phyloP scores from a whole-genome alignment of 2,113 vertebrate species.

The Clupea harengus region DNA sequence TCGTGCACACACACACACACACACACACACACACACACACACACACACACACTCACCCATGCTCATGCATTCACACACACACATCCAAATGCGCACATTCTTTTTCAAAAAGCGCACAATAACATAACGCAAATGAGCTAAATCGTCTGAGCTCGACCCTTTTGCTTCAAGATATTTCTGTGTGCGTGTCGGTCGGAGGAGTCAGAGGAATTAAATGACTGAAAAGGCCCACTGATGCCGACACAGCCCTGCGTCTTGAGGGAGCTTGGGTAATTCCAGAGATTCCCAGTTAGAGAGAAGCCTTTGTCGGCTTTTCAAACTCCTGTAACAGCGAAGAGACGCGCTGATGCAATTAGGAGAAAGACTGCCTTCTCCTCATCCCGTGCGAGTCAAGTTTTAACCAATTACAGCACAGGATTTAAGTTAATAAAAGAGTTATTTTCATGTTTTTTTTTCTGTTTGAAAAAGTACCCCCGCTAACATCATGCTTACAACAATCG shows the following conservation, averaged over 20 bases:
- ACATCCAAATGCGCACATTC: not conserved
- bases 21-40: constrained; percentile 2
- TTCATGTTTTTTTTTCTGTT: not conserved
- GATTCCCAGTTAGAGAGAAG: constrained; percentile 26
- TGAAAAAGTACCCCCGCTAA: constrained; percentile 18
- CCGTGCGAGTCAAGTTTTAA: constrained; percentile 22
- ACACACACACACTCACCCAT: not conserved
- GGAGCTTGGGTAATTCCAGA: constrained; percentile 15
- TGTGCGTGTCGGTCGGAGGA: not conserved
- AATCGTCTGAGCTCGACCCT: not conserved
- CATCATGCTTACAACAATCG: not conserved
- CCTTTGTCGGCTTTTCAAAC: constrained; percentile 35
- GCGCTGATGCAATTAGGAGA: constrained; percentile 38
- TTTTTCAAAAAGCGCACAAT: not conserved
- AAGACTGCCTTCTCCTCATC: constrained; percentile 5
- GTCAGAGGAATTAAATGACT: not conserved
- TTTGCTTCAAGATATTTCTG: not conserved
- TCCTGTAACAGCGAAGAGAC: constrained; percentile 29
- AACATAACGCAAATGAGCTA: not conserved
- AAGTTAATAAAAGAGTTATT: constrained; percentile 8
- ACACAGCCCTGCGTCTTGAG: not conserved
- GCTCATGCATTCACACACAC: too few species aligned
- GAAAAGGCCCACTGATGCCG: constrained; percentile 2
- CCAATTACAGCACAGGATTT: constrained; percentile 31
- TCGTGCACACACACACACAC: constrained; percentile 18